phyloP scores from a whole-genome alignment of 2,797 vertebrate genomes.

The Cossypha caffra region DNA sequence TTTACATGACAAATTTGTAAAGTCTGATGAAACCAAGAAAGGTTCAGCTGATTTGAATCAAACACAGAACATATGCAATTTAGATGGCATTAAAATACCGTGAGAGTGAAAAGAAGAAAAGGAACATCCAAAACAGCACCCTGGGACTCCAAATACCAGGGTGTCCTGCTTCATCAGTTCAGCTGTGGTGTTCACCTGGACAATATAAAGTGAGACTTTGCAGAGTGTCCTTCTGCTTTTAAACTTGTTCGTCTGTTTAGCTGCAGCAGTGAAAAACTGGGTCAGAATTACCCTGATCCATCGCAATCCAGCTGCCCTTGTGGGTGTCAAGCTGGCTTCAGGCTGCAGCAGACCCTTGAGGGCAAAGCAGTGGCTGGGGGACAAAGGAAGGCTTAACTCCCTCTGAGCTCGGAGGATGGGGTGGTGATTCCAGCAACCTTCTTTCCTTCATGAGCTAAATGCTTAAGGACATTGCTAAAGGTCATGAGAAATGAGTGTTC shows the following conservation, averaged over 20 bases:
- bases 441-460: background rate
- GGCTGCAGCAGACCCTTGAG: background rate
- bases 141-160: background rate
- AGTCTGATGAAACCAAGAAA: background rate
- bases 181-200: background rate
- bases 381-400: background rate
- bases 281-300: background rate
- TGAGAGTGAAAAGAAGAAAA: background rate
- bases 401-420: background rate
- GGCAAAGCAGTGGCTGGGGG: background rate
- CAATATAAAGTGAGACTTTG: rapidly evolving
- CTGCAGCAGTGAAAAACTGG: background rate
- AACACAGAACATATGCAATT: background rate
- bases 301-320: background rate
- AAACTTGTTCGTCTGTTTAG: background rate
- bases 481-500: background rate
- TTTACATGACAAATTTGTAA: background rate
- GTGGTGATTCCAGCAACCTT: background rate
- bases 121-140: background rate
- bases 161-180: background rate
- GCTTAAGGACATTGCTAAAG: background rate
- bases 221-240: background rate
- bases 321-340: background rate
- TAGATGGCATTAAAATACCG: background rate
- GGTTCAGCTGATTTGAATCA: background rate